Evolutionary conservation across 2,888 invertebrate genomes (phyloP).

Genomic region (Carcina quercana): DNA sequence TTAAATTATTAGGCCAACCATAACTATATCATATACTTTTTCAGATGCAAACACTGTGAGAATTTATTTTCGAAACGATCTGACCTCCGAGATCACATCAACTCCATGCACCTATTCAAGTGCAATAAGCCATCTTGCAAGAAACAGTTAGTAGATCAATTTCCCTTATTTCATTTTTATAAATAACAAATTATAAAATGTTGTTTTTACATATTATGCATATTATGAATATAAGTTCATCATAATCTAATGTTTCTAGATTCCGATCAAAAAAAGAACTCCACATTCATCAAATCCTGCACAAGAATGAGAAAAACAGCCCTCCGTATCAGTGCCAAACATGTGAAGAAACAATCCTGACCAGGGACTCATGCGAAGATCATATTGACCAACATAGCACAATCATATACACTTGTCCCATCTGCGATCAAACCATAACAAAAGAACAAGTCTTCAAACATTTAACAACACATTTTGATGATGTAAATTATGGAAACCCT

Average conservation of each 20-base stretch:
- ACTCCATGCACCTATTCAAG: constrained; percentile 39
- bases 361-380: constrained; percentile 40
- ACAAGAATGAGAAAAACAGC: constrained; percentile 34
- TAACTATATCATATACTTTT: constrained; percentile 25
- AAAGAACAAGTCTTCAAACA: constrained; percentile 40
- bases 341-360: constrained; percentile 37
- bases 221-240: neutral
- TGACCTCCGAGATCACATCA: constrained; percentile 42
- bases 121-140: constrained; percentile 38
- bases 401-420: constrained; percentile 47
- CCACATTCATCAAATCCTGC: constrained; percentile 44
- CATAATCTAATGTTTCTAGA: constrained; percentile 23
- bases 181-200: neutral
- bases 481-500: constrained; percentile 22
- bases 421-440: constrained; percentile 40
- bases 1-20: too few relatives aligned
- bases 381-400: constrained; percentile 50
- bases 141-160: constrained; percentile 44
- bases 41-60: constrained; percentile 49
- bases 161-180: neutral
- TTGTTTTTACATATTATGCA: neutral
- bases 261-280: constrained; percentile 49
- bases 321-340: constrained; percentile 48
- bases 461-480: constrained; percentile 47
- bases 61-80: constrained; percentile 46